Evolutionary conservation across 2,888 invertebrate species (phyloP).

Genomic region (Physocephala rufipes): DNA sequence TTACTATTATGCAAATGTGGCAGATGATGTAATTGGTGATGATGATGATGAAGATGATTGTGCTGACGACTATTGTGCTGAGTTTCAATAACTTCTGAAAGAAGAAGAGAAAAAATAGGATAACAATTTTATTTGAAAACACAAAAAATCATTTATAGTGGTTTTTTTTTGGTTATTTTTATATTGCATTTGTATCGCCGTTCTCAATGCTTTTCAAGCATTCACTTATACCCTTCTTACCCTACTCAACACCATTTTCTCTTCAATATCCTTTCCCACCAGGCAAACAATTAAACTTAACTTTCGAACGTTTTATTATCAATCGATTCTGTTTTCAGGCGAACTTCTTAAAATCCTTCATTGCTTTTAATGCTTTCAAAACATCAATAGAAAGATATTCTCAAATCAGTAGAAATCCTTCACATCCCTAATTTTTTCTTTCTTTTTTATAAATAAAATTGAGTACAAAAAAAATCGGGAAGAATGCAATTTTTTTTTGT

Average conservation of each 20-base stretch:
- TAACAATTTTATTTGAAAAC: not conserved
- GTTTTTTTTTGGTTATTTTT: not conserved
- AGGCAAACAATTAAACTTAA: not conserved
- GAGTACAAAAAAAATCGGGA: not conserved
- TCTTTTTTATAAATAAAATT: conserved; percentile 35
- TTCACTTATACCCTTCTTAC: not conserved
- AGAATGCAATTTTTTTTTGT: conserved; percentile 32
- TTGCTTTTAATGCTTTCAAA: conserved; percentile 24
- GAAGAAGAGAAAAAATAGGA: not conserved
- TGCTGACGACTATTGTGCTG: conserved; percentile 44
- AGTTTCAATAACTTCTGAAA: conserved; percentile 46
- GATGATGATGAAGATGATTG: conserved; percentile 42
- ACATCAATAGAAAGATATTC: too few species aligned
- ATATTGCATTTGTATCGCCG: not conserved
- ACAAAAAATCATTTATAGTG: too few species aligned
- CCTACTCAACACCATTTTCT: not conserved
- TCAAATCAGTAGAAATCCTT: conserved; percentile 24
- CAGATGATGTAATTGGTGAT: conserved; percentile 30
- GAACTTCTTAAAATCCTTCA: conserved; percentile 16
- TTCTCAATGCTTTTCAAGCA: not conserved
- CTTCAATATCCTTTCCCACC: not conserved
- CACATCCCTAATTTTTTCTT: conserved; percentile 5
- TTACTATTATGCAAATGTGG: conserved; percentile 32
- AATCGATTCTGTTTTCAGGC: not conserved
- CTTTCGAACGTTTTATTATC: not conserved